These are phyloP conservation scores for Heliconius cydno DNA, from an alignment of 2,888 invertebrate genomes.

Conservation along the genomic window DNA sequence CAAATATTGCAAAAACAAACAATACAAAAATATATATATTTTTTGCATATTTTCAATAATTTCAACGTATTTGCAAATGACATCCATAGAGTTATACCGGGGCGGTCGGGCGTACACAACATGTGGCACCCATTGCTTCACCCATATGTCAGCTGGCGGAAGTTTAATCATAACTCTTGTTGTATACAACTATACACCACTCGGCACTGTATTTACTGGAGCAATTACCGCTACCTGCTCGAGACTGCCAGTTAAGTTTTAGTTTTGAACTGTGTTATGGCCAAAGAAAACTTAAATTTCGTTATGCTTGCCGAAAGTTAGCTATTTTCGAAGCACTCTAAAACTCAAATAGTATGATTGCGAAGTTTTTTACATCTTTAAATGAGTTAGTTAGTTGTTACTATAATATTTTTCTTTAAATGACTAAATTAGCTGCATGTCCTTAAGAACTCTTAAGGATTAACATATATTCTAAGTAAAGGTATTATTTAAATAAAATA, in stretches of 20 bases:
- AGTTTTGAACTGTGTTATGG: constrained; percentile 35
- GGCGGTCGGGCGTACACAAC: constrained; percentile 39
- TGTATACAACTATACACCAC: constrained; percentile 31
- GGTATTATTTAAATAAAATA: neutral
- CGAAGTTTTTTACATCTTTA: constrained; percentile 8
- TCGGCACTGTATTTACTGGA: constrained; percentile 40
- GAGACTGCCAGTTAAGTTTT: constrained; percentile 37
- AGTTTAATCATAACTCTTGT: constrained; percentile 43
- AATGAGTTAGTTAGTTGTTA: neutral
- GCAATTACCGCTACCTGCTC: constrained; percentile 43
- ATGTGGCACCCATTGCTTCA: constrained; percentile 43
- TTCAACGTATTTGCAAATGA: constrained; percentile 13
- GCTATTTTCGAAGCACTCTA: constrained; percentile 17
- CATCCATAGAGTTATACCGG: constrained; percentile 34
- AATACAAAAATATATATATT: too few relatives aligned
- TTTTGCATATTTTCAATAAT: constrained; percentile 1
- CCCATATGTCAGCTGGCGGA: constrained; percentile 41
- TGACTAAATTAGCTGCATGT: too few relatives aligned
- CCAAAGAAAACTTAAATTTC: constrained; percentile 30
- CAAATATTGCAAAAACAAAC: too few relatives aligned
- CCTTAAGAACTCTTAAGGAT: too few relatives aligned
- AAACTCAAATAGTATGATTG: constrained; percentile 3
- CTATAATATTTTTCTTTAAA: neutral
- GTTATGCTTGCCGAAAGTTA: constrained; percentile 19
- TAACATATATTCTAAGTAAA: too few relatives aligned